Evolutionary conservation across 2,113 vertebrate species (phyloP).

Genomic region (Caranx melampygus): DNA sequence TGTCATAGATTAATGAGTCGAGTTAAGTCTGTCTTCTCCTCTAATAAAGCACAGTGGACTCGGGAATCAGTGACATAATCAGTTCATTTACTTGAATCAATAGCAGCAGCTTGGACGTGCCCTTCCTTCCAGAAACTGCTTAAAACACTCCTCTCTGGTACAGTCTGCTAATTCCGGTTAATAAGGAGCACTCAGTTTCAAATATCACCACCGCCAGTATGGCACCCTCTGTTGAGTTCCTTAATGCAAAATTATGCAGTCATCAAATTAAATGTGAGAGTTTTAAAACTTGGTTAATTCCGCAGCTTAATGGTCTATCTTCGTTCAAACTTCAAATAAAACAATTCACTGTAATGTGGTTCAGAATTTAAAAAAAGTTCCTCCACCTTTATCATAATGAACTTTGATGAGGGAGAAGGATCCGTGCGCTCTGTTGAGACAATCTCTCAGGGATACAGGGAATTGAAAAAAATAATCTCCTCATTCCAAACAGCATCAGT

Average conservation of each 20-base stretch:
- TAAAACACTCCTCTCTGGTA: constrained; percentile 45
- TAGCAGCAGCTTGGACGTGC: constrained; percentile 44
- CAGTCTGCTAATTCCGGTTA: constrained; percentile 51
- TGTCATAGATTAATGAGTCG: constrained; percentile 48
- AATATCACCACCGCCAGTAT: constrained; percentile 36
- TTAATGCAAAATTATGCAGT: constrained; percentile 65
- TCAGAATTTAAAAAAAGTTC: constrained; percentile 42
- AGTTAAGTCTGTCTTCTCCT: constrained; percentile 16
- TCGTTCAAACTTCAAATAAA: constrained; percentile 47
- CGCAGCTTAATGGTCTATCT: constrained; percentile 54
- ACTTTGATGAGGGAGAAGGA: constrained; percentile 18
- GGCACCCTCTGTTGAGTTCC: constrained; percentile 44
- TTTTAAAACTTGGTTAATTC: constrained; percentile 56
- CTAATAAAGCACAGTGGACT: constrained; percentile 26
- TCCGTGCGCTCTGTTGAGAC: constrained; percentile 11
- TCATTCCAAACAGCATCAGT: not conserved
- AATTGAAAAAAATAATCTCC: constrained; percentile 11
- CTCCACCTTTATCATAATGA: constrained; percentile 15
- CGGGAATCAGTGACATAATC: constrained; percentile 42
- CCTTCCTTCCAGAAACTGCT: constrained; percentile 47
- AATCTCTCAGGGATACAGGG: constrained; percentile 11
- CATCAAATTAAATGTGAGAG: constrained; percentile 62
- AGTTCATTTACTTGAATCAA: constrained; percentile 62
- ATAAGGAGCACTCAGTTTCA: constrained; percentile 50
- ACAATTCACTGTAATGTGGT: constrained; percentile 41